Base-by-base conservation (phyloP, 1,140 invertebrate species). In the Calycopis cecrops region DNA sequence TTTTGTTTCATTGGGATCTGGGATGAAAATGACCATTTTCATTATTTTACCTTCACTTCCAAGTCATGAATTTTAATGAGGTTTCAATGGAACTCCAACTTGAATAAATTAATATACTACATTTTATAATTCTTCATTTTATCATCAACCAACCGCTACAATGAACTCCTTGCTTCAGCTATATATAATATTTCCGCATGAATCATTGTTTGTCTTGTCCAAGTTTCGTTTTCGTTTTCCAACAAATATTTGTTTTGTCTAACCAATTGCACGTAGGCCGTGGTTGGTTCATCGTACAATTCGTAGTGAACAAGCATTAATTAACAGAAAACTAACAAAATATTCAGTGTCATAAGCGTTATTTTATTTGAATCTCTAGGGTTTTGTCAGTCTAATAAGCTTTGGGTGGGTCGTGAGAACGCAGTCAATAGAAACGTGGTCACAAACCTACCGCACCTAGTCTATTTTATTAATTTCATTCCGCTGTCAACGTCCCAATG, bases 401-500 rank as follows among this genome's bases (percentile, higher is more conserved):
- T 69, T 37, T 48, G 70, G 65, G 63, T 67, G 72, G 73, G 69
- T 73, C 71, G 71, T 77, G 70, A 61, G 63, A 64, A 62, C 55
- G 62, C 69, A 75, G 73, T 73, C 51, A 52, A 52, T 62, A 69
- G 70, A 71, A 54, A 72, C 74, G 70, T 71, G 63, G 67, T 65
- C 65, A 55, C 9, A 17, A 42, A 33, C 21, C 21, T 28, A 28
- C 40, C n/a, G 42, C 35, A 28, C 4, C 28, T 48, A 17, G 18
- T 34, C 28, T 57, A 28, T 28, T 28, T 38, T 14, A 57, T 54
- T 57, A 48, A 62, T 63, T 57, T 55, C 56, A 58, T 70, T 67
- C 71, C 77, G 75, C 79, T 82, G 81, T 85, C 81, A 85, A 85
- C 81, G 40, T 83, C 71, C 66, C 63, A 73, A 65, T 61, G 65